Evolutionary conservation across 2,113 vertebrate genomes (phyloP).

Genomic region (Spea multiplicata): DNA sequence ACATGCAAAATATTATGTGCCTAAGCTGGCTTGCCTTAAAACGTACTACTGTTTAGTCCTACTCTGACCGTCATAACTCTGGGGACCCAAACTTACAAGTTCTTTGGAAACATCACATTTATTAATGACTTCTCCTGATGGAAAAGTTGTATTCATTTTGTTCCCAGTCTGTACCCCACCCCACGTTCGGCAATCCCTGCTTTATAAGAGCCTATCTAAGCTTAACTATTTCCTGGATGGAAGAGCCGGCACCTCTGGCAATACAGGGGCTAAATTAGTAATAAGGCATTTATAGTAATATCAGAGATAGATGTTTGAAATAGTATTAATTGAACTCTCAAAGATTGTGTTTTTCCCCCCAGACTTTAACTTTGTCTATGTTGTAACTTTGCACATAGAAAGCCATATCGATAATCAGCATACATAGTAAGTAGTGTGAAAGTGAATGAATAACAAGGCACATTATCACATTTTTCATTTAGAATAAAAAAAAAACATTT

Average conservation of each 20-base stretch:
- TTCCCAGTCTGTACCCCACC: constrained; percentile 13
- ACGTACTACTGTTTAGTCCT: neutral
- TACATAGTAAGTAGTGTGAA: too few relatives aligned
- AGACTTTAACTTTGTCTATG: neutral
- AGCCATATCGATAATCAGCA: too few relatives aligned
- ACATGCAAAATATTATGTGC: neutral
- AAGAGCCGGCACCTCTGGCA: neutral
- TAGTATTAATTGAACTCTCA: neutral
- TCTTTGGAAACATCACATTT: constrained; percentile 32
- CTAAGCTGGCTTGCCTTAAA: neutral
- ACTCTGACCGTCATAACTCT: constrained; percentile 5
- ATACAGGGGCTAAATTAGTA: neutral
- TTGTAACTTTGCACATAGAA: neutral
- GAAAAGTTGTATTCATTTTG: constrained; percentile 19
- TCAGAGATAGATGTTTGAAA: neutral
- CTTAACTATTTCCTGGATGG: neutral
- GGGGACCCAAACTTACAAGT: constrained; percentile 21
- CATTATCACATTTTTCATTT: too few relatives aligned
- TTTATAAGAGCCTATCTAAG: neutral
- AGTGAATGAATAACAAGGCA: too few relatives aligned
- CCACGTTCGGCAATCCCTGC: neutral
- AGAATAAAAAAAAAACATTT: too few relatives aligned
- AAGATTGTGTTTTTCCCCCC: neutral
- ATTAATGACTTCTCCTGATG: constrained; percentile 40
- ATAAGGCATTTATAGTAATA: neutral